Evolutionary conservation across 2,113 vertebrate genomes (phyloP), one percentile per base, ranked within the genome.

Genomic region (Salvelinus namaycush): DNA sequence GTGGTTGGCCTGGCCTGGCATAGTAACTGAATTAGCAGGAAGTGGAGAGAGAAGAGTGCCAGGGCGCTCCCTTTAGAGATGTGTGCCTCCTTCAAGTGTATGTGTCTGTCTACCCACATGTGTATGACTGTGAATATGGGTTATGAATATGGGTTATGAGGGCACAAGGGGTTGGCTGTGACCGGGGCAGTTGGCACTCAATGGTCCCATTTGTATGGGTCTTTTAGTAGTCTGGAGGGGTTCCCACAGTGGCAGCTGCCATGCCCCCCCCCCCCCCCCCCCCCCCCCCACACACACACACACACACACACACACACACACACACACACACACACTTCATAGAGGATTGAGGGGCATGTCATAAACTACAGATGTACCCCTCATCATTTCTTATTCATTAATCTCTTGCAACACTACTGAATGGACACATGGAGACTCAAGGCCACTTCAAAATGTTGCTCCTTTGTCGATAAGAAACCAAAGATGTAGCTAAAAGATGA

Each of bases 351-450:
- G 80, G 77, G 83, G 72, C 78, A 74, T 54, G 48, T 73, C 81
- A 73, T 65, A 31, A 51, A 80, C 12, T n/a, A 76, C 71, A 81
- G 65, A 78, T 84, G 78, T 66, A 83, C 82, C 64, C 62, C 29
- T 76, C 75, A 57, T 78, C 77, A 87, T 90, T 70, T 85, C 70
- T 84, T 83, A 89, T 89, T 88, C 68, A 91, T 72, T 1, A 29
- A 48, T 20, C 59, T 11, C 34, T 48, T 20, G 51, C 71, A 22
- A 81, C 22, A 2, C 74, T 60, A 81, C 79, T 16, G 22, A 13
- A 16, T 73, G n/a, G 39, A 11, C 12, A 2, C 6, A 20, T 22
- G 44, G 26, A 48, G n/a, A 26, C 24, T 11, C 70, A 31, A 76
- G 72, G 34, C 62, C 16, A 66, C 79, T 76, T 72, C 69, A 48